Evolutionary conservation across 2,797 vertebrate genomes (phyloP), one percentile per base, ranked within the genome.

Genomic region (Pitangus sulphuratus): DNA sequence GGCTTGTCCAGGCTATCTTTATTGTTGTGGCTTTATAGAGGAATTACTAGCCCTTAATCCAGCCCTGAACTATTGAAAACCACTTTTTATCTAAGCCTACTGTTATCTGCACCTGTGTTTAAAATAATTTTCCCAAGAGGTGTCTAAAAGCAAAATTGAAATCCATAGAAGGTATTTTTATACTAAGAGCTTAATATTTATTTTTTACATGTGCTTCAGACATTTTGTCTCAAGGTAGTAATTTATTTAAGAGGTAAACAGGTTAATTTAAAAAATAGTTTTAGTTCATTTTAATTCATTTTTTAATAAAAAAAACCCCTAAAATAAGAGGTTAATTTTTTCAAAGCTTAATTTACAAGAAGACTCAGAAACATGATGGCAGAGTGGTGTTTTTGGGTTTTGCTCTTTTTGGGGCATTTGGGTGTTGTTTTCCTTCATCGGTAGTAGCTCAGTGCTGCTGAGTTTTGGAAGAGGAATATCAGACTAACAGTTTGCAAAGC

Each of bases 81-180:
- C 20, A 71, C n/a, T 85, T 89, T 95, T 83, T 88, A 68, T 91
- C 87, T 88, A 71, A 87, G 57, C 54, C 45, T 89, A 61, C 58
- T 80, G 31, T 82, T 94, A 85, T 71, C 84, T 88, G 62, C 84
- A 76, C 89, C 92, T 95, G 89, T 88, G 69, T 86, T 89, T 89
- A 90, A 95, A 93, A 95, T 87, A 35, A 66, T 93, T 93, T 96
- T 86, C 94, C 84, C 79, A 58, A 60, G 76, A 90, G 94, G 40
- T 62, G 15, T 76, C 69, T 96, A 79, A 96, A 93, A 75, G 56
- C 54, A 91, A 95, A 95, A 97, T 93, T 94, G 85, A 93, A 96
- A 91, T 93, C 91, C 84, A 84, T 72, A 71, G 91, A 91, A 93
- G 91, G 72, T 75, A 61, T 92, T 94, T 92, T 95, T 87, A 39